A percentile compares a stretch with the other conserved stretches of the same genome.
Evolutionary conservation across 2,797 vertebrate genomes (phyloP).

Genomic region (Euthynnus affinis): DNA sequence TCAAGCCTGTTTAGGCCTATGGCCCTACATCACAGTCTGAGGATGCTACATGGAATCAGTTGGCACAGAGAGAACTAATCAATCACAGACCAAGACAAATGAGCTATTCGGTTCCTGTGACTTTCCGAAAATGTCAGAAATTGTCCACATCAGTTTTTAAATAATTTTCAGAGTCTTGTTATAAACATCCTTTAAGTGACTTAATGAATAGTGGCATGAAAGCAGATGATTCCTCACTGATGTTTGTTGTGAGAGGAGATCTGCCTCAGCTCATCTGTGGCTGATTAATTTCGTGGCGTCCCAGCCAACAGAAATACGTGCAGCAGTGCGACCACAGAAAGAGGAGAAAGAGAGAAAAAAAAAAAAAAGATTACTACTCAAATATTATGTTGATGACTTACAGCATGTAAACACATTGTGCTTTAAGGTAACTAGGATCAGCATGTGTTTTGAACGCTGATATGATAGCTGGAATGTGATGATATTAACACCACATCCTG

Average conservation of each 20-base stretch:
- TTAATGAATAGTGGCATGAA: background rate
- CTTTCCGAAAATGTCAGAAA: background rate
- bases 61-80: background rate
- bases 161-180: background rate
- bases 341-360: background rate
- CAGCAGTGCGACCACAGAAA: background rate
- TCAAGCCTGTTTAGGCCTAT: conserved; percentile 25
- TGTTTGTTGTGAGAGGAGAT: background rate
- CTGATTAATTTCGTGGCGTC: background rate
- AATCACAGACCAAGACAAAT: background rate
- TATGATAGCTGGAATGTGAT: background rate
- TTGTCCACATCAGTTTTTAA: too few relatives aligned
- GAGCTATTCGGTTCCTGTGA: background rate
- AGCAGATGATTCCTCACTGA: background rate
- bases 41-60: background rate
- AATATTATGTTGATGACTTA: background rate
- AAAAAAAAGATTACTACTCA: background rate
- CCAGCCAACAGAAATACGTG: background rate
- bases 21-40: conserved; percentile 19
- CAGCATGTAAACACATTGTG: background rate
- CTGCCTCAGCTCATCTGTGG: background rate
- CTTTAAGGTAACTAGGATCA: background rate
- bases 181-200: background rate
- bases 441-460: background rate
- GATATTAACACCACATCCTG: background rate